Conservation (phyloP, 2,888 invertebrate species). For the Lysandra coridon region DNA sequence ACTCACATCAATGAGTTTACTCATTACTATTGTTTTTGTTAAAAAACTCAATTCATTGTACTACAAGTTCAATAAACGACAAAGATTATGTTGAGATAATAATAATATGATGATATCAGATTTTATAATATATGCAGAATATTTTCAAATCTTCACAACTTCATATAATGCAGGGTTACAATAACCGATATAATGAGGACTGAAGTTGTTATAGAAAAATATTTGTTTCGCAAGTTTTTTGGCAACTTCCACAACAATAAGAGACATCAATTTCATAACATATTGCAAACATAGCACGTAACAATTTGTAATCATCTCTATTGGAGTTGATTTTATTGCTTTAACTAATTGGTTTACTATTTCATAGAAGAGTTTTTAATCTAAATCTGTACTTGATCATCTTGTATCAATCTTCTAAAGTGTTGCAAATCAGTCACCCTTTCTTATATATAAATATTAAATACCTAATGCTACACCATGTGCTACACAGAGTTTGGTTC, state of each 20-base stretch:
- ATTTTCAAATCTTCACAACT: not conserved
- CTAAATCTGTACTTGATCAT: too few relatives aligned
- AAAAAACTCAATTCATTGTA: not conserved
- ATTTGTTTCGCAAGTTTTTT: not conserved
- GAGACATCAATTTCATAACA: slow-evolving; percentile 16
- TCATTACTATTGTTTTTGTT: slow-evolving; percentile 15
- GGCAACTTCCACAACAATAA: not conserved
- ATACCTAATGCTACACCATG: too few relatives aligned
- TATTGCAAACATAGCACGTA: slow-evolving; percentile 6
- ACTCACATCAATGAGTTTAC: slow-evolving; percentile 15
- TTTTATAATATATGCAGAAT: not conserved
- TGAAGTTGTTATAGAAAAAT: not conserved
- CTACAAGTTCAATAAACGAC: not conserved
- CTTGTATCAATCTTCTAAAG: too few relatives aligned
- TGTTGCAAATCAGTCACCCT: too few relatives aligned
- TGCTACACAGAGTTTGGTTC: too few relatives aligned
- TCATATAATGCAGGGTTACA: too few relatives aligned
- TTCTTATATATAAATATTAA: too few relatives aligned
- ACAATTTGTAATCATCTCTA: not conserved
- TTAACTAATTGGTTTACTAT: not conserved
- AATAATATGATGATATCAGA: not conserved
- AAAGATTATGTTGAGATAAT: not conserved
- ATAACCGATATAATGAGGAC: not conserved
- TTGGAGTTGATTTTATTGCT: slow-evolving; percentile 1
- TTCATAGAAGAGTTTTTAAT: too few relatives aligned